Evolutionary conservation across 1,140 invertebrate species (phyloP), one percentile per base, ranked within the genome.

Genomic region (Ips nitidus): DNA sequence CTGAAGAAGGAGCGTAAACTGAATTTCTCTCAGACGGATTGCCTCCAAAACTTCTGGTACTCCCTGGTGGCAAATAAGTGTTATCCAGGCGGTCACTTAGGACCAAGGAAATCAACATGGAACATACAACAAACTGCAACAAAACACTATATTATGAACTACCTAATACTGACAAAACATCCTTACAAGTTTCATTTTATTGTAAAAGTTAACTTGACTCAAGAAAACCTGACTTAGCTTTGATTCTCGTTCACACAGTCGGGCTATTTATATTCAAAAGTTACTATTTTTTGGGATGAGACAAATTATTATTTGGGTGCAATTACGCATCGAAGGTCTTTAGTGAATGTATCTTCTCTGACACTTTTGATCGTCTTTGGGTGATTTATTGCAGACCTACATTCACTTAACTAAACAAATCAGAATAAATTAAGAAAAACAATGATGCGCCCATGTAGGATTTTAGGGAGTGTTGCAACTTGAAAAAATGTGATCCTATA

Each of bases 301-400:
- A 66, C 52, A n/a, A 39, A 57, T 66, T 66, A 56, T 58, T 66
- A 66, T 66, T 66, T 66, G 52, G 64, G n/a, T 47, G 53, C 64
- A 66, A 42, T 66, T 66, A 57, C 64, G 36, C 52, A 66, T 58
- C 41, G 40, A 58, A 58, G 56, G 40, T 41, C 56, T 58, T 58
- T 22, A 22, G 22, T 22, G 22, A 22, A 22, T 22, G 22, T 22
- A 22, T 22, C 22, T 22, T 22, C 22, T 22, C 22, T 22, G 22
- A 22, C 22, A 22, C 22, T 22, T 22, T 22, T 22, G 22, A 22
- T 22, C 22, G 22, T 22, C 22, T 22, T 22, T 22, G 22, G 22
- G 22, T 22, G 22, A 22, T 22, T 22, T 22, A 22, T 22, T 22
- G 22, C 22, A 22, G 22, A 22, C 22, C 22, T 22, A 22, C 22